Conservation (phyloP, 2,113 vertebrate species). For the Paramisgurnus dabryanus region DNA sequence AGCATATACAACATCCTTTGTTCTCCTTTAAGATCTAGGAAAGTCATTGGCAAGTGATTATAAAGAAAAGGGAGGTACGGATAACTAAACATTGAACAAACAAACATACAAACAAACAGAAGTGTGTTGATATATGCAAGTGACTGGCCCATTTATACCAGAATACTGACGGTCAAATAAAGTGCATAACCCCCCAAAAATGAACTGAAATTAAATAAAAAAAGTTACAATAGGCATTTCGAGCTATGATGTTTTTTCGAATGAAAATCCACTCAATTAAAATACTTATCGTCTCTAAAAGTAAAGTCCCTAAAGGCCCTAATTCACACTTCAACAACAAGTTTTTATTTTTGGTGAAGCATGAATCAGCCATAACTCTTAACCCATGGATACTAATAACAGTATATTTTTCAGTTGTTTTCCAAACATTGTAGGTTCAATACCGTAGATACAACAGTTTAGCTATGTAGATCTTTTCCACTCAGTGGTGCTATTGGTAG, state of each 20-base stretch:
- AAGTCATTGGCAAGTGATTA: slow-evolving; percentile 10
- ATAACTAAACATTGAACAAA: neutral
- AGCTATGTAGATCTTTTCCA: neutral
- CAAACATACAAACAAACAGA: slow-evolving; percentile 6
- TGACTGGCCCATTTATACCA: slow-evolving; percentile 28
- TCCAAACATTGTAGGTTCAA: neutral
- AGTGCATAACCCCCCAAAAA: slow-evolving; percentile 72
- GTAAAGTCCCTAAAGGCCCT: neutral
- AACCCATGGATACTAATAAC: neutral
- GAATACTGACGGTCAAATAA: slow-evolving; percentile 76
- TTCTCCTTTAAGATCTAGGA: neutral
- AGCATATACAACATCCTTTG: slow-evolving; percentile 62
- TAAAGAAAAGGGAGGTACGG: neutral
- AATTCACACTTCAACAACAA: too few relatives aligned
- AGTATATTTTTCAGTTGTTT: neutral
- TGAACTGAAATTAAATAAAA: slow-evolving; percentile 49
- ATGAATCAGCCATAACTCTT: neutral
- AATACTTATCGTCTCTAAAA: neutral
- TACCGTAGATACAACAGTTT: neutral
- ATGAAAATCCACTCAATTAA: too few relatives aligned
- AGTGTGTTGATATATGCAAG: slow-evolving; percentile 18
- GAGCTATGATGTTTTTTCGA: too few relatives aligned
- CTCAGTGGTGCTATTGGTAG: neutral
- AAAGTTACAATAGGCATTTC: neutral
- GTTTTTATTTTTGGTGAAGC: neutral